Evolutionary conservation across 2,888 invertebrate species (phyloP).

Genomic region (Drosophila vallismaia): DNA sequence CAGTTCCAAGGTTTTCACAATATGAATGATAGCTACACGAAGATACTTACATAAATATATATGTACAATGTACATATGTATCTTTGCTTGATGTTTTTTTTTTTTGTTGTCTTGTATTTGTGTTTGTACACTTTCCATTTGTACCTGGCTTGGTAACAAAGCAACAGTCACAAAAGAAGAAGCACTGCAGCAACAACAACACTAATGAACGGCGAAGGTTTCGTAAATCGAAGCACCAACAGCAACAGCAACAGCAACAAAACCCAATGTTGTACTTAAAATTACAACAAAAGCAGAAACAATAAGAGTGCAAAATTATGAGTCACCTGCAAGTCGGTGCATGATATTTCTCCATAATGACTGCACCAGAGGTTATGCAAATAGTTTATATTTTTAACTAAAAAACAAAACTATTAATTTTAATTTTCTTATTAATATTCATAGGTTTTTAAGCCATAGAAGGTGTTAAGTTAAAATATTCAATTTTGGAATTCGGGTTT

Average conservation of each 20-base stretch:
- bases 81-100: slow-evolving; percentile 4
- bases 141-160: slow-evolving; percentile 72
- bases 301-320: slow-evolving; percentile 65
- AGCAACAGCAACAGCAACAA: slow-evolving; percentile 39
- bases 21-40: slow-evolving; percentile 61
- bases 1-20: slow-evolving; percentile 75
- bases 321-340: slow-evolving; percentile 66
- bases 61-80: slow-evolving; percentile 5
- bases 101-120: slow-evolving; percentile 11
- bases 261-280: slow-evolving; percentile 50
- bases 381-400: slow-evolving; percentile 2
- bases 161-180: slow-evolving; percentile 59
- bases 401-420: background rate
- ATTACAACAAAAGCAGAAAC: slow-evolving; percentile 36
- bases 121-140: slow-evolving; percentile 50
- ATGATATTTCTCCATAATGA: slow-evolving; percentile 29
- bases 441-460: background rate
- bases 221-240: slow-evolving; percentile 67
- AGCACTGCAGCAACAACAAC: slow-evolving; percentile 25
- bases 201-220: slow-evolving; percentile 69
- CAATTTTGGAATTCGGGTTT: background rate
- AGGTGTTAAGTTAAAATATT: background rate
- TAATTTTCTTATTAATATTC: background rate
- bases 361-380: slow-evolving; percentile 2
- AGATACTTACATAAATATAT: slow-evolving; percentile 28